phyloP scores from a whole-genome alignment of 2,113 vertebrate genomes.

The Dicrurus megarhynchus region DNA sequence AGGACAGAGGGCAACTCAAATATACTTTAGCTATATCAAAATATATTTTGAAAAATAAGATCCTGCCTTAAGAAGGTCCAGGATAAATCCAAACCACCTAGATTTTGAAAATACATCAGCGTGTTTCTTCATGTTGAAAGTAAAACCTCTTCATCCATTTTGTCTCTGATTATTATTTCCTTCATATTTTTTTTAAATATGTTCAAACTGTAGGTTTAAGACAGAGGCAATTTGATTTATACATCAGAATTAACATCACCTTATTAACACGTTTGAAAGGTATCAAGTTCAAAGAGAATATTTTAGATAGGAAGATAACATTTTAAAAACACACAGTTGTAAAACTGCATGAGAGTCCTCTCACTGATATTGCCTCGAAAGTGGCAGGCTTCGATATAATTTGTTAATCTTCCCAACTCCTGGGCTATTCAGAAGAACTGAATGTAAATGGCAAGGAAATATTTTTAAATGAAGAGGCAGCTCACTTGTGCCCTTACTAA shows the following conservation, averaged over 20 bases:
- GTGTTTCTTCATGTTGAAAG: background rate
- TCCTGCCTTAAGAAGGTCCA: background rate
- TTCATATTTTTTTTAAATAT: background rate
- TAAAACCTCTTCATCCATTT: background rate
- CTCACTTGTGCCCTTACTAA: conserved; percentile 33
- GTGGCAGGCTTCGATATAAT: background rate
- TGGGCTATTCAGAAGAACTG: background rate
- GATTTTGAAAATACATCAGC: background rate
- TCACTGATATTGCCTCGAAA: background rate
- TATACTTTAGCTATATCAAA: background rate
- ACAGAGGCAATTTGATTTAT: background rate
- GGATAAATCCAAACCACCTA: background rate
- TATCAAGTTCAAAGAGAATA: conserved; percentile 15
- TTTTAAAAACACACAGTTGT: background rate
- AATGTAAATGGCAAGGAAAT: conserved; percentile 8
- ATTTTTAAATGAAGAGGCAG: conserved; percentile 30
- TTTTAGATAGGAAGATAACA: background rate
- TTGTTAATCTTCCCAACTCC: conserved; percentile 4
- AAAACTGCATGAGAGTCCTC: background rate
- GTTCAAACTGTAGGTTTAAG: background rate
- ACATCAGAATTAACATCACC: background rate
- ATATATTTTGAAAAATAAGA: conserved; percentile 9
- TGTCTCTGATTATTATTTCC: background rate
- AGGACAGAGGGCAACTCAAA: conserved; percentile 11
- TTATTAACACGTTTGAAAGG: conserved; percentile 8